phyloP scores from a whole-genome alignment of 2,797 vertebrate species.

The Enteromius radiatus region DNA sequence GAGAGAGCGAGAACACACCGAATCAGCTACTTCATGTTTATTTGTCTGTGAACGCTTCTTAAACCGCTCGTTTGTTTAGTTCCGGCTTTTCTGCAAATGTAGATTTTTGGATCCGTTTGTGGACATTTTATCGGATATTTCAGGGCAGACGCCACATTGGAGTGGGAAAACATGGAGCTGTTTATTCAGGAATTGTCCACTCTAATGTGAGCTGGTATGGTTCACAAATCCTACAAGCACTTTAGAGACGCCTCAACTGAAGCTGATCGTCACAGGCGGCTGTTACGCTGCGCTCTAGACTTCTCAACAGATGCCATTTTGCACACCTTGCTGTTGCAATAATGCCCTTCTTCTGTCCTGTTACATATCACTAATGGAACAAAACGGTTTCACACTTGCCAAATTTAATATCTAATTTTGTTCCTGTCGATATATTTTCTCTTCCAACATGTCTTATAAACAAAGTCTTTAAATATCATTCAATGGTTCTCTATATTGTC shows the following conservation, averaged over 20 bases:
- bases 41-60: slow-evolving; percentile 9
- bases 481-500: slow-evolving; percentile 24
- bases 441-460: background rate
- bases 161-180: background rate
- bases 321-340: slow-evolving; percentile 32
- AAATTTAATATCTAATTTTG: slow-evolving; percentile 38
- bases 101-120: background rate
- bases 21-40: background rate
- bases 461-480: slow-evolving; percentile 26
- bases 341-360: slow-evolving; percentile 25
- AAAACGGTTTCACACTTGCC: slow-evolving; percentile 42
- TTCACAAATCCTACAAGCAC: slow-evolving; percentile 55
- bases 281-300: slow-evolving; percentile 10
- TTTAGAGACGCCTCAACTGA: slow-evolving; percentile 49
- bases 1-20: background rate
- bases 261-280: slow-evolving; percentile 10
- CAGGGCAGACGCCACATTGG: slow-evolving; percentile 5
- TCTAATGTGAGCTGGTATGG: slow-evolving; percentile 31
- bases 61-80: slow-evolving; percentile 9
- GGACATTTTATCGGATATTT: slow-evolving; percentile 8
- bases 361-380: slow-evolving; percentile 22
- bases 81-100: slow-evolving; percentile 5
- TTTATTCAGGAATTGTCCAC: slow-evolving; percentile 22
- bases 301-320: slow-evolving; percentile 37
- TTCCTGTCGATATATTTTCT: background rate